Evolutionary conservation across 2,888 invertebrate genomes (phyloP), one percentile per base, ranked within the genome.

Genomic region (Morinoia aosen): DNA sequence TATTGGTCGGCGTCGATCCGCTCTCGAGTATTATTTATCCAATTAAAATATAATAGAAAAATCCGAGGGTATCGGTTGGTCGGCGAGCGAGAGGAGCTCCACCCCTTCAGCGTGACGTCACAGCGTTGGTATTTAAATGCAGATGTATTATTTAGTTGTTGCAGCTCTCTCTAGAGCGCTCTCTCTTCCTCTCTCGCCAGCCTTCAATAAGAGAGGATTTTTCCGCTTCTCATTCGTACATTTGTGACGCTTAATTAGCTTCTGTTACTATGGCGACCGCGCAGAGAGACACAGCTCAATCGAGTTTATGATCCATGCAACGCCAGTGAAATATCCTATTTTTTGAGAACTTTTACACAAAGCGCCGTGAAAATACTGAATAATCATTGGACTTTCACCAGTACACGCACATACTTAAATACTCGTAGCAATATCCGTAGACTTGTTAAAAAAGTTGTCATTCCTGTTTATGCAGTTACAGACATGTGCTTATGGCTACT

Each of bases 21-120:
- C 95, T 95, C 95, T 95, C 95, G 58, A 95, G 95, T 64, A 95
- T 95, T 95, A 95, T 95, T 95, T 95, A 95, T 95, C 95, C 95
- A 95, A 95, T 95, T 95, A 95, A 95, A 95, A 95, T 95, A 95
- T 95, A 64, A 95, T 95, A 64, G 61, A 95, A 95, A 95, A 95
- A 95, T 95, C 61, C 64, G 40, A 40, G 64, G 95, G 40, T 64
- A 64, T 61, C 57, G 95, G 64, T 95, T 95, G 95, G 95, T 95
- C 33, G 95, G n/a, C 33, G 56, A 40, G 64, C 61, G 61, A 48
- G 40, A 48, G 57, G 58, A 61, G 64, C 95, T 95, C 95, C 95
- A 95, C 95, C 95, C 48, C 58, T 48, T n/a, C 12, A 11, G 14
- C 8, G 10, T 95, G 95, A 95, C 95, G 95, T 95, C 95, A 95